Evolutionary conservation across 2,797 vertebrate genomes (phyloP), one percentile per base, ranked within the genome.

Genomic region (Phoxinus dragarum): DNA sequence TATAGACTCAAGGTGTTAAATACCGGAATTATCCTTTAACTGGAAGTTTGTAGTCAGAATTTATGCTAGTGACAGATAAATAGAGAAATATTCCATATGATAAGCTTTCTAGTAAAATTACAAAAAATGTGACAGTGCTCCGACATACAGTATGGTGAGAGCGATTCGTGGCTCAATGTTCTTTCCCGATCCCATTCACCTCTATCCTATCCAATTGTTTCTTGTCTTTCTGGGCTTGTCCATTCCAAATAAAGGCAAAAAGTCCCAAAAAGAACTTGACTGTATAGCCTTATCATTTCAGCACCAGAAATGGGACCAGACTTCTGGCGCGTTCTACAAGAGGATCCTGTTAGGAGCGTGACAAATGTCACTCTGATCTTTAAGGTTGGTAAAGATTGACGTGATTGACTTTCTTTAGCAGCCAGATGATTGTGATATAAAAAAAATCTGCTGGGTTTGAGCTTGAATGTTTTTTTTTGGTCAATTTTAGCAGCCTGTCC

Each of bases 301-400:
- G 98, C 95, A 91, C 98, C 98, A 66, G 89, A 93, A 81, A 94
- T 77, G 77, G 98, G 98, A 12, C 98, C 98, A 3, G 96, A 98
- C 75, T 97, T 99, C 90, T 99, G 98, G 98, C 95, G 97, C 87
- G 61, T 94, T 71, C 42, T 96, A 87, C 88, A 91, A 80, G 95
- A 96, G 61, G 93, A 96, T 88, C 83, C 92, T 0, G 74, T 86
- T 8, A 90, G 85, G 88, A 96, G 93, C 61, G 93, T 93, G 86
- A 96, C 93, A 71, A 97, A 97, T 2, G 93, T 98, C 77, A 98
- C 97, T 0, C 93, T 99, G 7, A 90, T 98, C 14, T 96, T 97
- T 94, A 94, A 97, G 97, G 98, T 99, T 73, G 34, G 68, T 66
- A 42, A 73, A 47, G 17, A 66, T 10, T 38, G 21, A 52, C 64